Evolutionary conservation across 2,113 vertebrate genomes (phyloP).

Genomic region (Myxocyprinus asiaticus): DNA sequence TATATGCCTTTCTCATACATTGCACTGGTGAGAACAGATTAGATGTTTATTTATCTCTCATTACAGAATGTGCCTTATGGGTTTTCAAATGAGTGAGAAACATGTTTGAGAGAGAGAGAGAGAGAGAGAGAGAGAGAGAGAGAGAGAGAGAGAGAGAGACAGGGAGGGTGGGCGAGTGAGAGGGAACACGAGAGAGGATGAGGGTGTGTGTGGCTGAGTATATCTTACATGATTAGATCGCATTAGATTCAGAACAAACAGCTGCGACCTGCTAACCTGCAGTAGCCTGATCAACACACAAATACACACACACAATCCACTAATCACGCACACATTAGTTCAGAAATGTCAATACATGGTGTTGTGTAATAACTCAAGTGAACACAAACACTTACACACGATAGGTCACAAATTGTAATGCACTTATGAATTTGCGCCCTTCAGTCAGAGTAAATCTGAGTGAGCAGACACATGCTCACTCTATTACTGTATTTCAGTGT

Average conservation of each 20-base stretch:
- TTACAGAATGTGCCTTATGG: neutral
- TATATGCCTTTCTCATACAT: neutral
- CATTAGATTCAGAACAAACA: constrained; percentile 37
- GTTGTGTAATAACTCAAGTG: neutral
- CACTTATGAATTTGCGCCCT: no score
- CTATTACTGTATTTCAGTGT: no score
- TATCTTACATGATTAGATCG: constrained; percentile 21
- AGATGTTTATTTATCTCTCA: neutral
- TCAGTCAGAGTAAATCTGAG: no score
- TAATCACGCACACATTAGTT: constrained; percentile 12
- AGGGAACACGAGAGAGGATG: neutral
- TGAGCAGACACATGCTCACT: no score
- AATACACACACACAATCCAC: neutral
- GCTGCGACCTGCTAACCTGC: constrained; percentile 15
- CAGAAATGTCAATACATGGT: constrained; percentile 16
- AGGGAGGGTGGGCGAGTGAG: neutral
- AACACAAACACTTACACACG: neutral
- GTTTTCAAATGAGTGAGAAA: neutral
- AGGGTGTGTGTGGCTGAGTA: constrained; percentile 21
- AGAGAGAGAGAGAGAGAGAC: neutral
- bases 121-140: neutral
- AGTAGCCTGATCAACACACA: neutral
- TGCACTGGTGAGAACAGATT: neutral
- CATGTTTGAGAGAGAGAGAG: neutral
- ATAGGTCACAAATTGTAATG: no score